Evolutionary conservation across 1,140 invertebrate genomes (phyloP).

Genomic region (Drosophila erecta): DNA sequence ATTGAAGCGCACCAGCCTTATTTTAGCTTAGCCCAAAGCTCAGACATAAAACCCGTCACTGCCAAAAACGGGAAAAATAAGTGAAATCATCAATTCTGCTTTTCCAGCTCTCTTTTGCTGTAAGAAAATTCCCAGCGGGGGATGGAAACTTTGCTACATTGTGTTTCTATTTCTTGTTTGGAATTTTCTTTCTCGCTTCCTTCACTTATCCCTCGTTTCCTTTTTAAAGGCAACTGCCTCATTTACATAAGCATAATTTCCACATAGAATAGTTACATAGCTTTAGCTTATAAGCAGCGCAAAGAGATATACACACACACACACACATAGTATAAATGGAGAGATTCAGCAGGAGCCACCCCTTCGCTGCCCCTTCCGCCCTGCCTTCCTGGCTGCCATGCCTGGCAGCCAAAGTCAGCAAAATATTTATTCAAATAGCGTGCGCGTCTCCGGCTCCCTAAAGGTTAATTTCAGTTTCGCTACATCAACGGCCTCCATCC

Average conservation of each 20-base stretch:
- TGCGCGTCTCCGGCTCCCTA: slow-evolving; percentile 56
- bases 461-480: slow-evolving; percentile 81
- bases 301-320: slow-evolving; percentile 30
- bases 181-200: slow-evolving; percentile 25
- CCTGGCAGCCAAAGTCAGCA: slow-evolving; percentile 73
- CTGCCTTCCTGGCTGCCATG: slow-evolving; percentile 21
- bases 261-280: slow-evolving; percentile 81
- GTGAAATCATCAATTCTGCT: slow-evolving; percentile 78
- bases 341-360: slow-evolving; percentile 9
- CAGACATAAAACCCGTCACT: slow-evolving; percentile 64
- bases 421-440: slow-evolving; percentile 83
- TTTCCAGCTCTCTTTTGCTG: slow-evolving; percentile 12
- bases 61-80: slow-evolving; percentile 53
- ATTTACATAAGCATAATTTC: slow-evolving; percentile 83
- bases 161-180: slow-evolving; percentile 30
- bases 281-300: slow-evolving; percentile 35
- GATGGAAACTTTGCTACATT: slow-evolving; percentile 71
- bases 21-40: slow-evolving; percentile 25
- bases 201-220: slow-evolving; percentile 9
- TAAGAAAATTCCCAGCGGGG: slow-evolving; percentile 51
- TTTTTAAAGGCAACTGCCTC: slow-evolving; percentile 57
- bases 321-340: slow-evolving; percentile 15
- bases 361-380: slow-evolving; percentile 14
- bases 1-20: slow-evolving; percentile 12
- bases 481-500: slow-evolving; percentile 40